Percentiles rank a stretch among this genome's conserved stretches.
phyloP scores from a whole-genome alignment of 1,140 invertebrate species.

The Nephila pilipes region DNA sequence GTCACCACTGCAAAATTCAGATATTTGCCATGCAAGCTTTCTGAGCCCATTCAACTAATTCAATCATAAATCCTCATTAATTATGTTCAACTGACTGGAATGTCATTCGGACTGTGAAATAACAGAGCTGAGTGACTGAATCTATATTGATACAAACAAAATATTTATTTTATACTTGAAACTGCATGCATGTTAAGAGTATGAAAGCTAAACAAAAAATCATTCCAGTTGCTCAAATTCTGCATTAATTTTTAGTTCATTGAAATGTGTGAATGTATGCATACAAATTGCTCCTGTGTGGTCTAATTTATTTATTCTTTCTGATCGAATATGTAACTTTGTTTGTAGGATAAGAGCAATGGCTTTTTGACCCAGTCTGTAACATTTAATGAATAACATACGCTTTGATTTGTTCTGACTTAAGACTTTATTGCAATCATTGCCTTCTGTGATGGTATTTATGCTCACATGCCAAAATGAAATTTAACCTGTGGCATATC shows the following conservation, averaged over 20 bases:
- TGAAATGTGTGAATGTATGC: conserved; percentile 28
- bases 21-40: conserved; percentile 14
- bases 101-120: conserved; percentile 13
- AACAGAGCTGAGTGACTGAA: conserved; percentile 26
- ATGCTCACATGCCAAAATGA: too few species aligned
- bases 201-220: conserved; percentile 5
- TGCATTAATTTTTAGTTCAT: background rate
- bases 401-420: too few species aligned
- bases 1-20: conserved; percentile 16
- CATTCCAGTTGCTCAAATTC: conserved; percentile 59
- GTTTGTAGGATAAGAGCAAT: conserved; percentile 35
- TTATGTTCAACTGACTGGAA: background rate
- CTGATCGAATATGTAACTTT: background rate
- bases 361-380: background rate
- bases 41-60: background rate
- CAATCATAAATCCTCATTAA: conserved; percentile 25
- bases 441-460: too few species aligned
- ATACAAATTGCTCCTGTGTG: conserved; percentile 1
- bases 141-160: conserved; percentile 48
- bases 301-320: conserved; percentile 33
- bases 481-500: too few species aligned
- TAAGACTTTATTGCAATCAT: too few species aligned
- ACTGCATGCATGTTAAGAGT: conserved; percentile 32
- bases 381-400: too few species aligned
- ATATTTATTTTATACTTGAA: conserved; percentile 54